A percentile compares a stretch with the other conserved stretches of the same genome.
These are phyloP conservation scores for Ramphastos sulfuratus DNA, from an alignment of 2,113 vertebrate genomes.

Conservation along the genomic window DNA sequence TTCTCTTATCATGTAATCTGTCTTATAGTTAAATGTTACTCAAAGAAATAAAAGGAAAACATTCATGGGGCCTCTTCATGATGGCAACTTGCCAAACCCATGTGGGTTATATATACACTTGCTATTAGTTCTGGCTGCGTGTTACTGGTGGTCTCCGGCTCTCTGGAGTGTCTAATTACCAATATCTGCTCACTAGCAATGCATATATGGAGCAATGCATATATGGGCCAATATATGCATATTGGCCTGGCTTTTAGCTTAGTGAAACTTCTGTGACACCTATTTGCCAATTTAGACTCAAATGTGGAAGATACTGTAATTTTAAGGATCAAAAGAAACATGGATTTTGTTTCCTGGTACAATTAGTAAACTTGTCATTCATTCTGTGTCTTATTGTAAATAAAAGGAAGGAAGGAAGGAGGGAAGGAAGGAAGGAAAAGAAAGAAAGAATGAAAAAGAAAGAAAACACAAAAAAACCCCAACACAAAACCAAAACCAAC, in stretches of 20 bases:
- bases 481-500: too few species aligned
- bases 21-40: background rate
- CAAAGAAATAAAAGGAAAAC: background rate
- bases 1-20: background rate
- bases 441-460: background rate
- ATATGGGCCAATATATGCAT: background rate
- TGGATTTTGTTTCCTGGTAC: background rate
- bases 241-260: background rate
- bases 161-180: background rate
- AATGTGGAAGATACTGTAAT: background rate
- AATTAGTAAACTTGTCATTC: background rate
- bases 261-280: background rate
- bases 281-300: background rate
- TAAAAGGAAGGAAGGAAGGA: too few species aligned
- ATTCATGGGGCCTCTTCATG: background rate
- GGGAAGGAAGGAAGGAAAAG: too few species aligned
- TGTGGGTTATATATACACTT: background rate
- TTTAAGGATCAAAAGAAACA: background rate
- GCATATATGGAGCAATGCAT: fast-evolving
- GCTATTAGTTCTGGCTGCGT: background rate
- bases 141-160: background rate
- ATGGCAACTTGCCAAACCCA: background rate
- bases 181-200: background rate
- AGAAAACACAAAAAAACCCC: background rate
- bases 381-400: background rate